Conservation (phyloP, 2,113 vertebrate species). For the Astur gentilis region DNA sequence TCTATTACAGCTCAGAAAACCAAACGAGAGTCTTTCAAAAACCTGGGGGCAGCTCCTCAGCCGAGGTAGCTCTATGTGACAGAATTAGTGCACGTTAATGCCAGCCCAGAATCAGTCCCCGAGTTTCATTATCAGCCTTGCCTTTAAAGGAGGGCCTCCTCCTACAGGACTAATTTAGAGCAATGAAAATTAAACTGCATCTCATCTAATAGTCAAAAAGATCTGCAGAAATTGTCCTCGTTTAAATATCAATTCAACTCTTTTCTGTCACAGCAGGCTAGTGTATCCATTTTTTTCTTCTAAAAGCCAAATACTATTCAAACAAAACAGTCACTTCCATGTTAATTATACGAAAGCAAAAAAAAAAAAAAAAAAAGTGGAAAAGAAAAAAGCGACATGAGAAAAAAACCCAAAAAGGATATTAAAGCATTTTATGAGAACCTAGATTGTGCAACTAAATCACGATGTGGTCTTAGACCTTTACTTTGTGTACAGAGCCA, state of each 20-base stretch:
- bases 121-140: background rate
- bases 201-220: conserved; percentile 48
- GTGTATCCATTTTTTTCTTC: conserved; percentile 3
- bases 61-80: background rate
- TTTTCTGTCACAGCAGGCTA: conserved; percentile 59
- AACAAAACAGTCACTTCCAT: conserved; percentile 38
- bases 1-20: background rate
- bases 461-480: background rate
- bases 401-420: background rate
- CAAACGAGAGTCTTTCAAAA: background rate
- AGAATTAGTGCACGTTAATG: background rate
- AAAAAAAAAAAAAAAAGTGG: background rate
- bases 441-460: background rate
- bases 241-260: conserved; percentile 40
- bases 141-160: conserved; percentile 13
- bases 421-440: conserved; percentile 29
- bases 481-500: conserved; percentile 9
- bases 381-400: background rate
- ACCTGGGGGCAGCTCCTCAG: background rate
- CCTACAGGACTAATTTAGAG: conserved; percentile 39
- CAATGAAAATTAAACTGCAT: conserved; percentile 55
- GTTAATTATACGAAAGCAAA: conserved; percentile 6
- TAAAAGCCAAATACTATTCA: conserved; percentile 57
- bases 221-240: conserved; percentile 32
- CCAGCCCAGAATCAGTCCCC: background rate